phyloP scores from a whole-genome alignment of 2,113 vertebrate genomes.

The Ginglymostoma cirratum region DNA sequence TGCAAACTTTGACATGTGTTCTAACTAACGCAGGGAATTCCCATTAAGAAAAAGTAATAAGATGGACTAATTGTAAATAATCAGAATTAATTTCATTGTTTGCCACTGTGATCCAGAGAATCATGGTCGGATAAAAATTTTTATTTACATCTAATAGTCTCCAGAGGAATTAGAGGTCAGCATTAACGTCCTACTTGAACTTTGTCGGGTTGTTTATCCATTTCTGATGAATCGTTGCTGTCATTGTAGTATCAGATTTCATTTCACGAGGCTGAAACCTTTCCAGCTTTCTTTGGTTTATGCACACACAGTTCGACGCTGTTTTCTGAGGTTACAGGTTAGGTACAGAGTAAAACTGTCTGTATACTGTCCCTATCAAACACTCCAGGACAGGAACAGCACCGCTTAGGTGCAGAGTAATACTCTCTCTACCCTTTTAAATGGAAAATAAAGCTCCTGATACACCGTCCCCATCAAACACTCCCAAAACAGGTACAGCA shows the following conservation, averaged over 20 bases:
- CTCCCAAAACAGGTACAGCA: neutral
- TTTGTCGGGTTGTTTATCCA: neutral
- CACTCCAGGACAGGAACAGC: neutral
- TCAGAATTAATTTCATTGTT: neutral
- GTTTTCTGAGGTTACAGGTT: neutral
- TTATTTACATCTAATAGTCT: neutral
- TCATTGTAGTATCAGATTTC: neutral
- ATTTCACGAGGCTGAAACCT: neutral
- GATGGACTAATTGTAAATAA: neutral
- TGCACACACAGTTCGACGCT: neutral
- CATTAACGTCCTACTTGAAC: neutral
- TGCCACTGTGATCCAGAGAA: neutral
- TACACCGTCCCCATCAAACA: conserved; percentile 6
- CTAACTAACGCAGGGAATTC: neutral
- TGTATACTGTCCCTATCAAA: neutral
- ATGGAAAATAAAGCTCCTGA: neutral
- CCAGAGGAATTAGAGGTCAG: neutral
- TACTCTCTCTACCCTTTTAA: too few species aligned
- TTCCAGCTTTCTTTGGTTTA: neutral
- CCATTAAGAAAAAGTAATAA: neutral
- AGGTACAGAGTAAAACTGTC: neutral
- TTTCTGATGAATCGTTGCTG: neutral
- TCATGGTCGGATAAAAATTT: neutral
- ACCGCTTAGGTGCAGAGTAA: neutral
- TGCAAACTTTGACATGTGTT: neutral